Base-by-base conservation (phyloP, 1,140 invertebrate genomes). In the Meloidogyne floridensis region DNA sequence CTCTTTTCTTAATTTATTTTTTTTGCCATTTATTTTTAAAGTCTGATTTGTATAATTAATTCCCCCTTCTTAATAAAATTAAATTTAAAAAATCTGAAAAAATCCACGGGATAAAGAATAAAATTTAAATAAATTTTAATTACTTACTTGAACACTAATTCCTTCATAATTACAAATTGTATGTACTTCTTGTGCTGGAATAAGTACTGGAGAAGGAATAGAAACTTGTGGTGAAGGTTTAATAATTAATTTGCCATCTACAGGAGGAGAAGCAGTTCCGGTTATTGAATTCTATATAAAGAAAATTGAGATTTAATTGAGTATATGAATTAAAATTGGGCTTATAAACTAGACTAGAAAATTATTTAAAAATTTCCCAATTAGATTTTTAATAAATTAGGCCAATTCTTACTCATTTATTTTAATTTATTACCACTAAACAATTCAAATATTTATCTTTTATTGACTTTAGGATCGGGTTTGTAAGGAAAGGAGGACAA, bases 121-220 rank as follows among this genome's bases (percentile, higher is more conserved):
- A 72, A 15, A 80, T n/a, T 18, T 32, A 32, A 32, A 32, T 32
- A 32, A 32, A 32, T 43, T 56, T 42, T 42, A 47, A 77, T 65
- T 42, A 42, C 13, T 32, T 72, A 85, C 82, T 65, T 84, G 82
- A 70, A 89, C 86, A 80, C 90, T 89, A 75, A 89, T 89, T 77
- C 88, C 88, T 75, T 89, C 88, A 81, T 89, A 90, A 77, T 90
- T 90, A 80, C 88, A 89, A 77, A 90, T 87, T 6, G 88, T 89
- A 54, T 87, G 85, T 32, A 89, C 88, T 20, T 85, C 87, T 11
- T 82, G 76, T 11, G 82, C 76, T 5, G 82, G 76, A 77, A 90
- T 87, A 47, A 84, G 75, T 42, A 89, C 83, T 65, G 87, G 86
- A 51, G 86, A 77, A 11, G 82, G 77, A 69, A 79, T 32, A n/a